Base-by-base conservation (phyloP, 2,113 vertebrate genomes). In the Argyrosomus japonicus region DNA sequence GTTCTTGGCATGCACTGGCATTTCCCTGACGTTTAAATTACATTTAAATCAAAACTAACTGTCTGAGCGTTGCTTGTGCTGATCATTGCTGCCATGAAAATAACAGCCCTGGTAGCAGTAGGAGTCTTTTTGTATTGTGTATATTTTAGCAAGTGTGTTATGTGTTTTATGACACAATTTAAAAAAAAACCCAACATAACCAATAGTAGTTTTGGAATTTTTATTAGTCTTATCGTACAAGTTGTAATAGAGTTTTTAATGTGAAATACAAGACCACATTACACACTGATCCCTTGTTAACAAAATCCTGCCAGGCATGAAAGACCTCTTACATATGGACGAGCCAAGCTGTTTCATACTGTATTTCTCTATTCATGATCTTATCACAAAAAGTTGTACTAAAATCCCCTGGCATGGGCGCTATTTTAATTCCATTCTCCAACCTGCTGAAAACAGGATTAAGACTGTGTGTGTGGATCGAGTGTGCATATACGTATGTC, bases 361-460 rank as follows among this genome's bases (percentile, higher is more conserved):
- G 75, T 77, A 77, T 75, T 83, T 70, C 65, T 74, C 45, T 64
- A 4, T 68, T 82, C 60, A 12, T 40, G 86, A 92, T 92, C 85
- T 72, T 89, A 92, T 92, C 90, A 40, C 76, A 23, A 19, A 15
- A 29, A 70, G 79, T 83, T 75, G 68, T 48, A 68, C 29, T 69
- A 50, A 14, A 81, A 75, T 83, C 70, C 62, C 60, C 68, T 40
- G 77, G 79, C 68, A 73, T 48, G 60, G 65, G 9, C 0, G 45
- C 70, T 86, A 74, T 83, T 87, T 84, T 81, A 81, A 90, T 89
- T 87, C 87, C 80, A 71, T 68, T 83, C 74, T 73, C 61, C 64
- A 72, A 80, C 76, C 51, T 85, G 83, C 80, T 90, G 88, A 93
- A 92, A 94, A 89, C 1, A 79, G 83, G 87, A 87, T 92, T 91